Evolutionary conservation across 2,113 vertebrate species (phyloP).

Genomic region (Poeciliopsis retropinna): DNA sequence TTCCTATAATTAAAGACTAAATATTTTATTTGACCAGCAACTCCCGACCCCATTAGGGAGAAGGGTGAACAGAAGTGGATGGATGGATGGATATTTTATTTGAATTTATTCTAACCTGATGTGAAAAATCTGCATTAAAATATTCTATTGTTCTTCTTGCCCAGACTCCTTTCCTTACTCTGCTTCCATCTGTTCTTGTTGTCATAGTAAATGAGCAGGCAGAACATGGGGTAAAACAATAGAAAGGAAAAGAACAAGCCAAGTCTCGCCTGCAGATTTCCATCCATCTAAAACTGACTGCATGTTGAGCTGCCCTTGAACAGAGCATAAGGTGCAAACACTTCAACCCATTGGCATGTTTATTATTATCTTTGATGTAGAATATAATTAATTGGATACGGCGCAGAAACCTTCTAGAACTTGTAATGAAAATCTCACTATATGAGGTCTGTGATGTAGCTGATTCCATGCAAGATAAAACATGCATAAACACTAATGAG

Average conservation of each 20-base stretch:
- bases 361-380: conserved; percentile 77
- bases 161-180: neutral
- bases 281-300: conserved; percentile 70
- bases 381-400: conserved; percentile 76
- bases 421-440: conserved; percentile 59
- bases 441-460: conserved; percentile 57
- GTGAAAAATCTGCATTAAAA: neutral
- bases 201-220: conserved; percentile 21
- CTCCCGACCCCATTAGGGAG: too few species aligned
- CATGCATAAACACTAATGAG: conserved; percentile 62
- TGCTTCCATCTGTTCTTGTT: conserved; percentile 20
- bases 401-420: conserved; percentile 62
- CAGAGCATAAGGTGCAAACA: conserved; percentile 60
- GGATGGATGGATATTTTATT: conserved; percentile 48
- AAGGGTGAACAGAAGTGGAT: too few species aligned
- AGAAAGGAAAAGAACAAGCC: conserved; percentile 1
- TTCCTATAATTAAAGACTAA: conserved; percentile 57
- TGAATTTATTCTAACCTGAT: conserved; percentile 21
- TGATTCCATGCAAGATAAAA: conserved; percentile 71
- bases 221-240: conserved; percentile 9
- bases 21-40: conserved; percentile 44
- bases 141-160: neutral
- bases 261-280: conserved; percentile 47
- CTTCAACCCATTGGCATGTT: conserved; percentile 62
- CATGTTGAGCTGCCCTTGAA: conserved; percentile 68